Percentiles rank a stretch among this genome's conserved stretches.
Conservation (phyloP, 2,113 vertebrate species). For the Hemiprocne comata region DNA sequence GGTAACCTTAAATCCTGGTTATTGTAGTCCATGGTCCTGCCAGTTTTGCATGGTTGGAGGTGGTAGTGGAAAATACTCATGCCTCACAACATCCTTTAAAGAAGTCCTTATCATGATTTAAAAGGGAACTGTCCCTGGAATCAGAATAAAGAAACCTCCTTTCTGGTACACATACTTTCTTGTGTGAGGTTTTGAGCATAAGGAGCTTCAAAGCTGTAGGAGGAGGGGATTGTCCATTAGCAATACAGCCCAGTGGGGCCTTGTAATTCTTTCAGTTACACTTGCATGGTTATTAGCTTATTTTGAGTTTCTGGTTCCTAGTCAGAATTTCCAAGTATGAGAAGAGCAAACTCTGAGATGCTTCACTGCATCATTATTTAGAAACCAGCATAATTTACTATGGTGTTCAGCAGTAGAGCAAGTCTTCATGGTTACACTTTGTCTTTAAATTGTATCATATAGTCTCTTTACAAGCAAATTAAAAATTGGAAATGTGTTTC, state of each 20-base stretch:
- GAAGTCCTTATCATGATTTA: neutral
- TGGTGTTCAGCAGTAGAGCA: neutral
- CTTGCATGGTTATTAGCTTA: neutral
- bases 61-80: neutral
- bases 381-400: neutral
- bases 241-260: neutral
- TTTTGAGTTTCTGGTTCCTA: neutral
- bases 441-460: neutral
- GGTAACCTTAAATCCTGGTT: neutral
- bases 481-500: neutral
- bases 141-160: neutral
- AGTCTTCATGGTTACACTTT: neutral
- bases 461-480: neutral
- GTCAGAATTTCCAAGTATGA: constrained; percentile 33
- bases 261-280: neutral
- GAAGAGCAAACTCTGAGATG: neutral
- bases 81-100: neutral
- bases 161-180: neutral
- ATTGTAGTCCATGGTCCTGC: neutral
- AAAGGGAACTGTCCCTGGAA: neutral
- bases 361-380: neutral
- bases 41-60: neutral
- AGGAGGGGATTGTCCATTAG: neutral
- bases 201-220: neutral
- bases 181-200: neutral